phyloP scores from a whole-genome alignment of 2,797 vertebrate genomes.

The Mustela erminea region DNA sequence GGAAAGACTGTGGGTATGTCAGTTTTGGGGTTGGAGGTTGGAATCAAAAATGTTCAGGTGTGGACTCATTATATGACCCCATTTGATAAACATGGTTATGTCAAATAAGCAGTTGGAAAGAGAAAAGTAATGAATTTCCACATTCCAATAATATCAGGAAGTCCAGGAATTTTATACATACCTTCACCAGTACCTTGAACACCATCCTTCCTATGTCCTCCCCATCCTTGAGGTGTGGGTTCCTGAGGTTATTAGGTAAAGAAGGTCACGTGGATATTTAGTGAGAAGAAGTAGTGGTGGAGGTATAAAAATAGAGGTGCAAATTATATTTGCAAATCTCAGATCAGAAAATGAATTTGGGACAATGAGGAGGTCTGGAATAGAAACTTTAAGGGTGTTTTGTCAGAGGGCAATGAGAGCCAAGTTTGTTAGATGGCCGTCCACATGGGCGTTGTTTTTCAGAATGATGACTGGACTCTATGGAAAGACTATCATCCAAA shows the following conservation, averaged over 20 bases:
- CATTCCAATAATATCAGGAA: neutral
- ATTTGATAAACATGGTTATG: neutral
- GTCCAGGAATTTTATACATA: neutral
- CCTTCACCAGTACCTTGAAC: neutral
- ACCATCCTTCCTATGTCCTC: neutral
- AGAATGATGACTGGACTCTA: neutral
- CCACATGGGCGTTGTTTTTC: neutral
- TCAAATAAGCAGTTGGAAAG: neutral
- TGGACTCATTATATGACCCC: neutral
- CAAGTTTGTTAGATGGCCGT: neutral
- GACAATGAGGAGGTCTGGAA: neutral
- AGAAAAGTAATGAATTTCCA: neutral
- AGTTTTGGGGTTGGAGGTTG: neutral
- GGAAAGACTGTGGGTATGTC: neutral
- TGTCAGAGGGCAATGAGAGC: neutral
- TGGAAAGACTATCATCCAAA: neutral
- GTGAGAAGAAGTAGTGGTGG: neutral
- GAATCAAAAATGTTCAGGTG: neutral
- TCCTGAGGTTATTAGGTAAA: neutral
- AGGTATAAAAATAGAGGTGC: neutral
- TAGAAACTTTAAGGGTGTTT: neutral
- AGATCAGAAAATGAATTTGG: constrained; percentile 5
- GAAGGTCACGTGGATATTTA: neutral
- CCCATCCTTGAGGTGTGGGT: neutral
- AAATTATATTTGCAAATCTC: constrained; percentile 6